These are phyloP conservation scores for Scolanthus callimorphus DNA, from an alignment of 92 coral and sea anemone species.

Conservation along the genomic window DNA sequence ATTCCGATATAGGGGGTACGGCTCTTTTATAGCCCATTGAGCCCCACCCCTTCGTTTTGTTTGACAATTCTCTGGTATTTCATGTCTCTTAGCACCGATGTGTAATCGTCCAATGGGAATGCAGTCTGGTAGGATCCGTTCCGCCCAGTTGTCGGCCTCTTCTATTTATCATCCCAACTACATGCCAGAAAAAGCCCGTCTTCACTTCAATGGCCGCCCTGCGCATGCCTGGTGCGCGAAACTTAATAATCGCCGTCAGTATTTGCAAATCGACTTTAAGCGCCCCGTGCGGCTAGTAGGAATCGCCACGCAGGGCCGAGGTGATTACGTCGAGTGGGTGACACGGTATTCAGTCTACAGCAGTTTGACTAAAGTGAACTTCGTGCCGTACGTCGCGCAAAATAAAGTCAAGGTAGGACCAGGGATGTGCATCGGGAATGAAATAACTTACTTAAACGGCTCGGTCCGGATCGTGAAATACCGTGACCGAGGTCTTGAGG, in stretches of 20 bases:
- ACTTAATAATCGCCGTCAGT: conserved; percentile 44
- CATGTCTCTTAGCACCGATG: conserved; percentile 49
- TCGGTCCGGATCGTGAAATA: too few species aligned
- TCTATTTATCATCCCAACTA: conserved; percentile 38
- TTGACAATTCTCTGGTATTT: too few species aligned
- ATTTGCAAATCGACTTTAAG: conserved; percentile 50
- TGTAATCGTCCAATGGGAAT: conserved; percentile 58
- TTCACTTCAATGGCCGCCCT: conserved; percentile 15
- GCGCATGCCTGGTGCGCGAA: conserved; percentile 49
- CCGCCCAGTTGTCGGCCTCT: conserved; percentile 41
- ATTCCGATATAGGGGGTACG: too few species aligned
- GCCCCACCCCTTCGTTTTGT: too few species aligned
- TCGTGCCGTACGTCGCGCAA: conserved; percentile 38
- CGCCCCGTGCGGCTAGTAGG: conserved; percentile 46
- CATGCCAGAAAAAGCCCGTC: conserved; percentile 31
- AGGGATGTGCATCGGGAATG: too few species aligned
- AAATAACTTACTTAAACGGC: too few species aligned
- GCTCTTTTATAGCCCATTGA: too few species aligned
- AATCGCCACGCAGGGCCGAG: conserved; percentile 59
- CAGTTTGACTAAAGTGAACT: conserved; percentile 58
- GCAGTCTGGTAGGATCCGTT: conserved; percentile 49
- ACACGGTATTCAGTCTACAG: conserved; percentile 26
- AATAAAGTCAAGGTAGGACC: conserved; percentile 51
- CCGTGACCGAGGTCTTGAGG: too few species aligned
- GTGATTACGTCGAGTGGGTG: conserved; percentile 55